Conservation (phyloP, 2,113 vertebrate genomes). For the Thalassarche chlororhynchos region DNA sequence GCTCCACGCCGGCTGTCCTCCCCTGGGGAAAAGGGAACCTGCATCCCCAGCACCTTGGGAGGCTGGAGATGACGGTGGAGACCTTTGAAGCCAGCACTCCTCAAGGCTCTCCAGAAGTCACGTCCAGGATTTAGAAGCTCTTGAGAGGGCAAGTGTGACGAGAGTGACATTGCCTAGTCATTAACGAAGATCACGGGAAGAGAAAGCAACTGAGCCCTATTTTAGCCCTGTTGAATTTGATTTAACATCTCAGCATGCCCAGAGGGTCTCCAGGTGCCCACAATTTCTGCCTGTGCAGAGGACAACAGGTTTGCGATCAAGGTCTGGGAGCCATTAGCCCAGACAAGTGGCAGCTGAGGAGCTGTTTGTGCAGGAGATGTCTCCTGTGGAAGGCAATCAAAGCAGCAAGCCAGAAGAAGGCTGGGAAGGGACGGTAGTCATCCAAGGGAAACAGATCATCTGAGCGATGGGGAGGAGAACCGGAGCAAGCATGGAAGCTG, state of each 20-base stretch:
- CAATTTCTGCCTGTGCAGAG: background rate
- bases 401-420: background rate
- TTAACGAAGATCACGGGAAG: background rate
- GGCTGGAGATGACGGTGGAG: background rate
- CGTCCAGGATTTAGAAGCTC: background rate
- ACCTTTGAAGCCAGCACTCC: background rate
- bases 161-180: background rate
- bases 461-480: background rate
- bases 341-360: background rate
- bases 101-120: background rate
- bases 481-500: background rate
- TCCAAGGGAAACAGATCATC: background rate
- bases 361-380: background rate
- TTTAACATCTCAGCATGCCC: background rate
- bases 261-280: background rate
- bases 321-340: background rate
- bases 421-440: background rate
- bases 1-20: rapidly evolving
- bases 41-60: background rate
- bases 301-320: background rate
- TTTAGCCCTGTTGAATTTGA: background rate
- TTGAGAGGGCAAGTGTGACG: background rate
- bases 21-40: background rate
- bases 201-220: background rate
- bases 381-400: background rate